Evolutionary conservation across 2,797 vertebrate genomes (phyloP).

Genomic region (Hirundo rustica): DNA sequence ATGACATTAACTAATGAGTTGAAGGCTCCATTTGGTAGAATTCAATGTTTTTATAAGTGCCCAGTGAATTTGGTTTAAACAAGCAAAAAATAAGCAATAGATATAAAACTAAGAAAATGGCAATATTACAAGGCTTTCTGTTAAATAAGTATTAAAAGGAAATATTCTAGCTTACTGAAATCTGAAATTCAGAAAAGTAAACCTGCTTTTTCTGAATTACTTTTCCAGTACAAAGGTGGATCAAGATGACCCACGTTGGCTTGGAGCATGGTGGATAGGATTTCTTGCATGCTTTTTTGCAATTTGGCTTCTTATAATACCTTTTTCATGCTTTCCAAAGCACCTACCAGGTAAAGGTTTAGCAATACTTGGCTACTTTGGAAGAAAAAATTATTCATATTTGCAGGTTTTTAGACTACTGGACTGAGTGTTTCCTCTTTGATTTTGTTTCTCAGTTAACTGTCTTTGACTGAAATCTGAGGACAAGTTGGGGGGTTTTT

Average conservation of each 20-base stretch:
- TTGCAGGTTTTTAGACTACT: not conserved
- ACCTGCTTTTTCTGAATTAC: not conserved
- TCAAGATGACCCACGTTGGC: constrained; percentile 78
- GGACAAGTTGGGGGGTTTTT: not conserved
- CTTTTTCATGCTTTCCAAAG: constrained; percentile 80
- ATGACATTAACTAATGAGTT: not conserved
- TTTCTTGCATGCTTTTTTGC: constrained; percentile 74
- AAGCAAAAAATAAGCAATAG: not conserved
- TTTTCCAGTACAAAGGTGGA: constrained; percentile 50
- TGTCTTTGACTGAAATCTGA: not conserved
- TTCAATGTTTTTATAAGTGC: not conserved
- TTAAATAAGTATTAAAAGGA: not conserved
- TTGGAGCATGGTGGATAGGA: constrained; percentile 84
- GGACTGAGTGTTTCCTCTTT: not conserved
- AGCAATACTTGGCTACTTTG: not conserved
- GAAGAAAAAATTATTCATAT: not conserved
- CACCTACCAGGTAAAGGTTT: constrained; percentile 78
- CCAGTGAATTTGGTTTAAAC: not conserved
- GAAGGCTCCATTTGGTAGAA: not conserved
- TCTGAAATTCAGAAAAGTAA: not conserved
- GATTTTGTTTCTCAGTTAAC: not conserved
- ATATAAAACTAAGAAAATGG: not conserved
- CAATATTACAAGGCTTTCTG: not conserved
- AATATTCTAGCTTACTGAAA: not conserved
- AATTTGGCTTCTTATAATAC: constrained; percentile 76